phyloP scores from a whole-genome alignment of 64 coral and sea anemone genomes.

The Hydrozoanthus tunicans region DNA sequence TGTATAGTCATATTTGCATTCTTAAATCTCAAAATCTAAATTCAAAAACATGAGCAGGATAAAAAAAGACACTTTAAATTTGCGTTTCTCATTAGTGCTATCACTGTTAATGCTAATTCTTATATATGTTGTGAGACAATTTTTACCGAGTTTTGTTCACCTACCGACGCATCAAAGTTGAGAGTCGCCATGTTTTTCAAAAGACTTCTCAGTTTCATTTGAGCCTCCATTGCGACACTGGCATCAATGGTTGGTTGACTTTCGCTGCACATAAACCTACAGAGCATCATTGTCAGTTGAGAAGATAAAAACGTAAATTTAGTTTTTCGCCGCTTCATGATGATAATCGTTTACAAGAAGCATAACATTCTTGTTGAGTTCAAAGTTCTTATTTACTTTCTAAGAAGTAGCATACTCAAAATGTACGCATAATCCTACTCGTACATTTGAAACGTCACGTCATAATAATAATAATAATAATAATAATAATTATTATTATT shows the following conservation, averaged over 20 bases:
- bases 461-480: no score
- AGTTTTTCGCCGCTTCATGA: no score
- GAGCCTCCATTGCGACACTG: neutral
- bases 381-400: no score
- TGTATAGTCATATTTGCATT: no score
- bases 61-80: neutral
- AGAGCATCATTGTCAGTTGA: no score
- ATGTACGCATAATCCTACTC: no score
- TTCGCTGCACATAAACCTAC: slow-evolving; percentile 6
- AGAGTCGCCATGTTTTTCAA: neutral
- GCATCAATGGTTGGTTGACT: neutral
- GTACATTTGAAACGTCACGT: no score
- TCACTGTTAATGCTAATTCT: neutral
- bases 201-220: neutral
- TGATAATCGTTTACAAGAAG: no score
- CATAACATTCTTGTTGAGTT: no score
- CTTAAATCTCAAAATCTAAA: neutral
- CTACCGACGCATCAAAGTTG: neutral
- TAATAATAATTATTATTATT: no score
- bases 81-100: no score
- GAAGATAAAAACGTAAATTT: neutral
- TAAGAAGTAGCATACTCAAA: no score
- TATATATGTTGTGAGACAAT: neutral
- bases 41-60: neutral
- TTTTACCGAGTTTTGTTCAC: neutral